Base-by-base conservation (phyloP, 2,888 invertebrate species). In the Helicoverpa assulta region DNA sequence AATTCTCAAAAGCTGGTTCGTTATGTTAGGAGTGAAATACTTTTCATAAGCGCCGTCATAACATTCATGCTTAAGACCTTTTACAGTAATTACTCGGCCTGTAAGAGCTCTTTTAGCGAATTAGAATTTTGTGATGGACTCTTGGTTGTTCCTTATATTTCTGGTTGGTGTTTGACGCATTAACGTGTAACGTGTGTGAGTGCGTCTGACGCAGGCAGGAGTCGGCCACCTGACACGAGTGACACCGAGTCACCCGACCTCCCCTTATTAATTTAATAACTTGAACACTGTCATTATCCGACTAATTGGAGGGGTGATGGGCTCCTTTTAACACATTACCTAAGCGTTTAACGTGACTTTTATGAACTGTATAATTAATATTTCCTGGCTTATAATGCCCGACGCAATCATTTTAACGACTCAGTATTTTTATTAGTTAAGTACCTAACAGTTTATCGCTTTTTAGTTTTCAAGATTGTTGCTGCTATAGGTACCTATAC, bases 261-360 rank as follows among this genome's bases (percentile, higher is more conserved):
- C 92, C 94, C 94, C 91, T 94, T 95, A 95, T 95, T 95, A 95
- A 95, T 95, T 95, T 95, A 95, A 95, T 95, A 95, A 95, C 94
- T 94, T 88, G 92, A 93, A 92, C 94, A 90, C 91, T 90, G 91
- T 94, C 92, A 95, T 95, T 95, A 94, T 90, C 91, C 92, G 85
- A 81, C 94, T 95, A 95, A 95, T 95, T 94, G 93, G 93, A 94
- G 93, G 95, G 95, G 94, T 88, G 94, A 93, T 90, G 92, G 91
- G 93, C 90, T 91, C 88, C 88, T 93, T 94, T 92, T 91, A 93
- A 93, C 93, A 89, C 92, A 89, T 94, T 94, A 93, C 91, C 90
- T 93, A 90, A 93, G 86, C 92, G 91, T 92, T 94, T 94, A 93
- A 93, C 92, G 85, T 88, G 89, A 88, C 91, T 92, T 94, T 94